Evolutionary conservation across 2,888 invertebrate genomes (phyloP), one percentile per base, ranked within the genome.

Genomic region (Polydrusus cervinus): DNA sequence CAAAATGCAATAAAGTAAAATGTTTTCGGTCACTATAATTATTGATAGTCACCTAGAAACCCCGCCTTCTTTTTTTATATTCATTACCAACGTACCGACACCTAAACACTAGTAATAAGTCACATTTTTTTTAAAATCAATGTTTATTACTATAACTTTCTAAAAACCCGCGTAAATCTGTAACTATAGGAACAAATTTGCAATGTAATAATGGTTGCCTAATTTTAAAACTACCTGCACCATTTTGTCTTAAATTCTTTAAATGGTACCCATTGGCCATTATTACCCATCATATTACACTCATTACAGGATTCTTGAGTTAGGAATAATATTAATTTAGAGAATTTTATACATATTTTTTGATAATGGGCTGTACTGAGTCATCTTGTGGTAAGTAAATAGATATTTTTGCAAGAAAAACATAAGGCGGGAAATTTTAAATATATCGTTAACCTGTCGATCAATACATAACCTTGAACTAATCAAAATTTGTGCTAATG

Each of bases 401-500:
- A 14, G 0, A 43, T 14, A 5, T 5, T 25, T 47, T 60, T 18
- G 11, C 16, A 53, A 10, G 8, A 16, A 1, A 16, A 20, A 47
- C 14, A 13, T n/a, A 25, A 57, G 74, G 74, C 74, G 74, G 70
- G 74, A 74, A 74, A 47, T 70, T 70, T 74, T 60, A 40, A 72
- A 72, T 62, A 16, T 30, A 5, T 34, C 6, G n/a, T n/a, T 18
- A 57, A 38, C 30, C 73, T n/a, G 43, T 30, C 20, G 62, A 25
- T 47, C 14, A 1, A 45, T 60, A 68, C 74, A 61, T 77, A 81
- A 82, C 82, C 82, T 82, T 82, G 82, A 81, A 73, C 72, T 69
- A 71, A 75, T 68, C 68, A 5, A 72, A 71, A 72, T 51, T 72
- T 75, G 68, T 75, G 66, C 65, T 74, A 49, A 80, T 82, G 82